Evolutionary conservation across 2,888 invertebrate species (phyloP).

Genomic region (Eristalis pertinax): DNA sequence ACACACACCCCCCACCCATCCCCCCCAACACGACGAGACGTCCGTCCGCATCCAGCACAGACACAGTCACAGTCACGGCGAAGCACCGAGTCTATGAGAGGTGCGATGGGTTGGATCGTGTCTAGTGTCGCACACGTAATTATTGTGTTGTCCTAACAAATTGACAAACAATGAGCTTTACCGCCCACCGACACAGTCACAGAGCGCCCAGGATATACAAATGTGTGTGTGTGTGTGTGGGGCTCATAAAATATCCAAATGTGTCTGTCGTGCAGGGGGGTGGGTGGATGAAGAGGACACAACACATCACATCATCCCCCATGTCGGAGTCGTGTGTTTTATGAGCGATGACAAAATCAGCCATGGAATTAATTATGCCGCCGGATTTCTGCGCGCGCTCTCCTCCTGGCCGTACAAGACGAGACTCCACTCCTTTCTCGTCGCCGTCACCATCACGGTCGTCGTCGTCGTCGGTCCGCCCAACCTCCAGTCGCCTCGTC

Average conservation of each 20-base stretch:
- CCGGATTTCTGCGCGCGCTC: conserved; percentile 11
- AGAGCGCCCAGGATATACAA: conserved; percentile 11
- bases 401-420: neutral
- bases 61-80: neutral
- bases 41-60: neutral
- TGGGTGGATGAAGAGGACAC: conserved; percentile 20
- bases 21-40: neutral
- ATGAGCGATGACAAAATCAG: conserved; percentile 71
- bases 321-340: conserved; percentile 48
- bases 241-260: conserved; percentile 52
- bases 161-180: conserved; percentile 71
- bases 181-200: conserved; percentile 15
- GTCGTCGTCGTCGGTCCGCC: neutral
- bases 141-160: conserved; percentile 70
- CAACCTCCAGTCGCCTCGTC: conserved; percentile 3
- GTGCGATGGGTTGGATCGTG: conserved; percentile 27
- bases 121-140: conserved; percentile 68
- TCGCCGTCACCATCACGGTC: neutral
- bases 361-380: conserved; percentile 69
- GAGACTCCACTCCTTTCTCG: neutral
- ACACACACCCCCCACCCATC: neutral
- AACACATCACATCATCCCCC: conserved; percentile 37
- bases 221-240: neutral
- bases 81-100: conserved; percentile 28
- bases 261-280: neutral